These are phyloP conservation scores for Peromyscus eremicus DNA, from an alignment of 2,797 vertebrate genomes.

Conservation along the genomic window DNA sequence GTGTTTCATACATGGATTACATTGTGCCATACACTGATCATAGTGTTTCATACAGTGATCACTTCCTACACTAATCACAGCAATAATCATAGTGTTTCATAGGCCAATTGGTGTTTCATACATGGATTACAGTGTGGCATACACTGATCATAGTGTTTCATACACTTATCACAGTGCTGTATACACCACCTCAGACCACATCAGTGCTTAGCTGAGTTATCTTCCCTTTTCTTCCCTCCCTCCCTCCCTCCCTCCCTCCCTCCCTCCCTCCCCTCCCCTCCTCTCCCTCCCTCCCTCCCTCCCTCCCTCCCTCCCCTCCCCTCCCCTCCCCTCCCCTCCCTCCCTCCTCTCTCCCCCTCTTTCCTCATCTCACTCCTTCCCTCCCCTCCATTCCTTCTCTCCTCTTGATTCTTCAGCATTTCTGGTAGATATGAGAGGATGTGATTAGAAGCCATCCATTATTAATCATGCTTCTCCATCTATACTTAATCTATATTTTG, in stretches of 20 bases:
- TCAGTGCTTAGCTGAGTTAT: neutral
- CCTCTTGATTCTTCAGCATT: conserved; percentile 14
- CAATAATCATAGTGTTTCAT: neutral
- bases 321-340: rapidly evolving
- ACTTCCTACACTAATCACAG: no score
- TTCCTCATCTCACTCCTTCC: neutral
- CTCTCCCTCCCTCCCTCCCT: neutral
- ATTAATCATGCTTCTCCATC: conserved; percentile 21
- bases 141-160: neutral
- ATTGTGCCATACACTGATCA: neutral
- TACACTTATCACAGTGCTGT: neutral
- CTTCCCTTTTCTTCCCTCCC: neutral
- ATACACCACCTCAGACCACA: neutral
- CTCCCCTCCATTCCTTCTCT: neutral
- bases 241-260: no score
- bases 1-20: neutral
- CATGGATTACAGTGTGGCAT: neutral
- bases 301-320: neutral
- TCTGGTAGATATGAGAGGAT: neutral
- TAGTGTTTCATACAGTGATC: neutral
- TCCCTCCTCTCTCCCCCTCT: rapidly evolving
- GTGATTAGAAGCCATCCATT: neutral
- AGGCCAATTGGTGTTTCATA: neutral
- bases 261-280: rapidly evolving
- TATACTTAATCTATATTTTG: conserved; percentile 4